Conservation (phyloP, 2,888 invertebrate species). For the Melanchra persicariae region DNA sequence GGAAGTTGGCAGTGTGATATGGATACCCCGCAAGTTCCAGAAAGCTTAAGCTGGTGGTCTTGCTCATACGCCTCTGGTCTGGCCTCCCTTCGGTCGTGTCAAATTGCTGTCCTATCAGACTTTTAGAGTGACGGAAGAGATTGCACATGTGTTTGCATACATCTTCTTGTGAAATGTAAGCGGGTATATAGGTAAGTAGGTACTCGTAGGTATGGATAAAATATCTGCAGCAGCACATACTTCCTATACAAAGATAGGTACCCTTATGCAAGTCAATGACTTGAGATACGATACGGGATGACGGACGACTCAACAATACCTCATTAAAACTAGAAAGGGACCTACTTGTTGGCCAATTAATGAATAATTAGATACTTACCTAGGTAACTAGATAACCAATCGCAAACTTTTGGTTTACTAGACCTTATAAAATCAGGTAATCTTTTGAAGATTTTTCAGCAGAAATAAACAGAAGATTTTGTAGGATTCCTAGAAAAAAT, state of each 20-base stretch:
- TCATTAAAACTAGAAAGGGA: background rate
- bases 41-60: too few species aligned
- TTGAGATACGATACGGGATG: background rate
- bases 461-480: background rate
- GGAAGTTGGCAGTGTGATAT: too few species aligned
- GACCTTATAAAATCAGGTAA: background rate
- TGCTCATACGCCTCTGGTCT: too few species aligned
- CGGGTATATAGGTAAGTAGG: too few species aligned
- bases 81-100: too few species aligned
- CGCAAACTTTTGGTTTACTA: background rate
- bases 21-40: too few species aligned
- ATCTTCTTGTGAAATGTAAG: background rate
- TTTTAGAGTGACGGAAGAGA: background rate
- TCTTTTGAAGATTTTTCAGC: background rate
- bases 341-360: background rate
- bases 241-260: background rate
- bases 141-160: background rate
- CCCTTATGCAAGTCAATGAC: slow-evolving; percentile 25
- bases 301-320: background rate
- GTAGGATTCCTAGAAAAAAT: background rate
- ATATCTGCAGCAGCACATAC: background rate
- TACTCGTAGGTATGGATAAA: too few species aligned
- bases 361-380: too few species aligned
- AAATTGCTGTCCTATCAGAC: too few species aligned
- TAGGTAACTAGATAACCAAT: background rate